Conservation (phyloP, 2,113 vertebrate species). For the Ramphastos sulfuratus region DNA sequence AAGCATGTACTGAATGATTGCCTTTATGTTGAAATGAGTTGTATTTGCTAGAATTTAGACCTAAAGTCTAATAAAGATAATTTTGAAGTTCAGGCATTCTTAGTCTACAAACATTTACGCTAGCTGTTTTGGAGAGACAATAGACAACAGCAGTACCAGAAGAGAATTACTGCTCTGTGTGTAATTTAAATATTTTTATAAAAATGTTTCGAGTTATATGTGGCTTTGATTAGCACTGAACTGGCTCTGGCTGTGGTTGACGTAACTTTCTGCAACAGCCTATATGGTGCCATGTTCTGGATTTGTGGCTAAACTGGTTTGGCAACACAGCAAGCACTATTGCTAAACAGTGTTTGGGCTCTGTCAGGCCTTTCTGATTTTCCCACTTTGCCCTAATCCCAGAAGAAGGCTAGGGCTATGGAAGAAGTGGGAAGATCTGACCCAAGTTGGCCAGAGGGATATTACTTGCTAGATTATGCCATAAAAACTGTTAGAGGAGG, state of each 20-base stretch:
- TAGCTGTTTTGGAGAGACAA: not conserved
- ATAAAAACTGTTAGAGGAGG: not conserved
- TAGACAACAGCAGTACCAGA: not conserved
- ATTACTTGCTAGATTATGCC: accelerated
- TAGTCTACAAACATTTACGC: not conserved
- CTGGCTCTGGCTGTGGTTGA: not conserved
- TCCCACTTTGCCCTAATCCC: accelerated
- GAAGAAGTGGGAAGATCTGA: not conserved
- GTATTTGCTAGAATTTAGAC: not conserved
- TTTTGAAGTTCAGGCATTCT: not conserved
- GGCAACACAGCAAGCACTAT: accelerated
- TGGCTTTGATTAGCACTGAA: not conserved
- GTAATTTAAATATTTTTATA: not conserved
- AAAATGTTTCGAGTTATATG: not conserved
- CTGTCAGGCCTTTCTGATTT: not conserved
- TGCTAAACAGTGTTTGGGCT: not conserved
- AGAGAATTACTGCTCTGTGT: not conserved
- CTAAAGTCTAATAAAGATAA: not conserved
- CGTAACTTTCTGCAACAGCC: not conserved
- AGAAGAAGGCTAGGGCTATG: not conserved
- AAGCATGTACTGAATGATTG: conserved; percentile 42
- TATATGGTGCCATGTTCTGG: accelerated
- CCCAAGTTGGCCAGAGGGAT: not conserved
- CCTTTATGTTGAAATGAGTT: not conserved
- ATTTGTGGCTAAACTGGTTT: not conserved